A percentile compares a stretch with the other conserved stretches of the same genome.
phyloP scores from a whole-genome alignment of 2,113 vertebrate species.

The Uropsilus gracilis region DNA sequence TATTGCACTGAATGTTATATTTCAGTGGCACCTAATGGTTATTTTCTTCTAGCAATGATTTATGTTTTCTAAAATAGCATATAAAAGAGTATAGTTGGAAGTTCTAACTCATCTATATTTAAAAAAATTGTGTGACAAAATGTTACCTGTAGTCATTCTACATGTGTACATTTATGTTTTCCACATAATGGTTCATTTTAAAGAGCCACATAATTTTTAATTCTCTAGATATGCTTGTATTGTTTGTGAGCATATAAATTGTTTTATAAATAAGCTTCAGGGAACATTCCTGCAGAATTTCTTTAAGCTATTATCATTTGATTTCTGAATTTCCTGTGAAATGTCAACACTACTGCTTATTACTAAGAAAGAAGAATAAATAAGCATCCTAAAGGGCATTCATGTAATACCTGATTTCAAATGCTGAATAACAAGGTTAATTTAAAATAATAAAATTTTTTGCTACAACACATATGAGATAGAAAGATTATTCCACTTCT shows the following conservation, averaged over 20 bases:
- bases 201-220: neutral
- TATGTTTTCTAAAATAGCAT: slow-evolving; percentile 2
- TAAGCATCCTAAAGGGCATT: neutral
- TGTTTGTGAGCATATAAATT: neutral
- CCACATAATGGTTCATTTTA: neutral
- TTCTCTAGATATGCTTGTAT: neutral
- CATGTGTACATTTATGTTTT: neutral
- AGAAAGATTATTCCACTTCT: neutral
- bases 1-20: neutral
- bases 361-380: slow-evolving; percentile 11
- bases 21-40: neutral
- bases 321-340: slow-evolving; percentile 37
- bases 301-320: neutral
- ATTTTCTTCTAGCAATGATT: neutral
- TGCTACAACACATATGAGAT: neutral
- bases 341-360: neutral
- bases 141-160: slow-evolving; percentile 14
- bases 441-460: neutral
- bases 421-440: neutral
- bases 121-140: slow-evolving; percentile 13
- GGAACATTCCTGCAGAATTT: neutral
- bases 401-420: slow-evolving; percentile 7
- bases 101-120: neutral
- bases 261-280: slow-evolving; percentile 24
- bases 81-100: neutral